Evolutionary conservation across 30 jellyfish, hydroid and myxozoan species (phyloP), one percentile per base, ranked within the genome.

Genomic region (Pelagia noctiluca): DNA sequence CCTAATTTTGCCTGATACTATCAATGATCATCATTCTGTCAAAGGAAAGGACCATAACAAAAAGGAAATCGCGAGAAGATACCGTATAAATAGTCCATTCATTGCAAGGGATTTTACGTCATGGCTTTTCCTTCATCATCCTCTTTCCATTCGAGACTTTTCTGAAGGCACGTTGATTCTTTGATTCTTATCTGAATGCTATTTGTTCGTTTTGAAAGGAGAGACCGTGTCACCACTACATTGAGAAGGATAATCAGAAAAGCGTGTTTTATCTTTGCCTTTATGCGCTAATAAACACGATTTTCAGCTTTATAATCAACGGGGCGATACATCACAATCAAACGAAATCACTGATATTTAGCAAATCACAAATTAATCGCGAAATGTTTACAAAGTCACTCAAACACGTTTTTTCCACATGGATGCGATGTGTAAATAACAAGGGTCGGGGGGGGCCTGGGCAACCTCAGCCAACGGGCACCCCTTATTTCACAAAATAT

Each of bases 71-170:
- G 8, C 16, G 57, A 5, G 75, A 29, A 66, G 79, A 31, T 32
- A 66, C 79, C 79, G 11, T 66, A 66, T 18, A 54, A 24, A 22
- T 13, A 18, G 79, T 32, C 34, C 79, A 66, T 66, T 66, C 79
- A 66, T 66, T 66, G 1, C 19, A 66, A 66, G 57, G 61, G 28
- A 33, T 29, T 53, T 66, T 66, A 66, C 79, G 60, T 66, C 79
- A 66, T 32, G 18, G 49, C 16, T 25, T 3, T 1, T 2, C 32
- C 69, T 10, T 11, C 11, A 47, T 10, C 61, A 47, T 47, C 61
- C 19, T 47, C 19, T 8, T 47, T 8, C 61, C 11, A 47, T 47
- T 47, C 16, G 11, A 19, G 11, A 65, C 28, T 31, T 12, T 1
- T 2, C 54, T 65, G 38, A 2, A 30, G 57, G 36, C 54, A 19